These are phyloP conservation scores for Thysanoteuthis rhombus DNA, from an alignment of 2,888 invertebrate genomes.

Conservation along the genomic window DNA sequence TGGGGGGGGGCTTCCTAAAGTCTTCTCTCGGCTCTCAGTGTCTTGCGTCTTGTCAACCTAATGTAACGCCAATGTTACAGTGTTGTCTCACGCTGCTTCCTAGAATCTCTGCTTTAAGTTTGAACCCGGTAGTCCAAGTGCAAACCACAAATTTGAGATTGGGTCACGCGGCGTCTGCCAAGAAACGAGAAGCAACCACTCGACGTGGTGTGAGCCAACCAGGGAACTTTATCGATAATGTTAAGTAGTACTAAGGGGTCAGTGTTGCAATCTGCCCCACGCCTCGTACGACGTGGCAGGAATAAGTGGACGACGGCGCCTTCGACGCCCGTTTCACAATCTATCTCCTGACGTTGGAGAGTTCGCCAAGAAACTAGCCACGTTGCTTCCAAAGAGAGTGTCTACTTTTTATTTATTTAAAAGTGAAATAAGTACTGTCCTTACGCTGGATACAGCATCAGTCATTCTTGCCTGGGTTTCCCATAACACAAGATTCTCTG, in stretches of 20 bases:
- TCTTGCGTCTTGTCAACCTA: neutral
- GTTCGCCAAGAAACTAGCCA: neutral
- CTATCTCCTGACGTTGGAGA: neutral
- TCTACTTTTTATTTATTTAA: no score
- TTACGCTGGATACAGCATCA: no score
- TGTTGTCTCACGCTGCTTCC: neutral
- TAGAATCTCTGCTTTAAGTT: neutral
- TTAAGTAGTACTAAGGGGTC: neutral
- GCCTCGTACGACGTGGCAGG: neutral
- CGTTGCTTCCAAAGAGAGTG: neutral
- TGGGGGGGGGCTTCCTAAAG: rapidly evolving
- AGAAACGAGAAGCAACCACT: neutral
- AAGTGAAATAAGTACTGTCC: no score
- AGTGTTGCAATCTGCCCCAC: neutral
- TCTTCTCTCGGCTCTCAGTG: neutral
- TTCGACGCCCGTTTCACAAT: neutral
- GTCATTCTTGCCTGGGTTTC: no score
- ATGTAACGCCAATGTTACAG: neutral
- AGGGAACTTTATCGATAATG: neutral
- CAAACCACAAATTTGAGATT: neutral
- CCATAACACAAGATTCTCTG: no score
- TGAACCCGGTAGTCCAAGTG: neutral
- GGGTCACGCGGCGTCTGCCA: neutral
- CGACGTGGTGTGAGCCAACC: neutral
- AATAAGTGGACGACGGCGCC: neutral